Evolutionary conservation across 2,888 invertebrate genomes (phyloP), one percentile per base, ranked within the genome.

Genomic region (Julus scanicus): DNA sequence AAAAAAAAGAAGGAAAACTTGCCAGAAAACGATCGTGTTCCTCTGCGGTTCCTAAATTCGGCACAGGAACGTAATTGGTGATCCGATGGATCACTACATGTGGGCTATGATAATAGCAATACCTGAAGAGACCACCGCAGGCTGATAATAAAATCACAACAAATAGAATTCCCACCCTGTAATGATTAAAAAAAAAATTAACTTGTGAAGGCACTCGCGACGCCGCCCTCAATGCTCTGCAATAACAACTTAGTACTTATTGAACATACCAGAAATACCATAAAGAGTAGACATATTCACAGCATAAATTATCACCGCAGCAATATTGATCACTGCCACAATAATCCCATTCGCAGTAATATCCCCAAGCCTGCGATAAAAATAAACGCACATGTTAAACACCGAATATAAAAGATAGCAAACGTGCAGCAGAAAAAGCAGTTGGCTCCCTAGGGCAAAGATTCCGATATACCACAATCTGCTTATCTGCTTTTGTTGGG

Each of bases 341-440:
- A 87, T 90, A 89, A 88, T 91, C 90, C 90, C 91, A 91, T 89
- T 91, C 90, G 87, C 91, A 91, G 88, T 91, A 91, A 88, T 91
- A 90, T 63, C 90, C 91, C n/a, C 89, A 89, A 40, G 89, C 90
- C 91, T 91, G 92, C 92, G 90, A 91, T 92, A 90, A 93, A 92
- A 90, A 92, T 92, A 90, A 91, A 92, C 90, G 93, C 11, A 44
- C 2, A n/a, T 85, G 9, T 48, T 44, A 71, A 20, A 71, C 9
- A 71, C 15, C 20, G 84, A 84, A 84, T n/a, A 11, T 71, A 20
- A 20, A 20, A 71, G 71, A 71, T 71, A 71, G 71, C 6, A 29
- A n/a, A 8, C 15, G 5, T 11, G n/a, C 37, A 83, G 17, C 29
- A 83, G 83, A 83, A 83, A 83, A 83, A 83, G 17, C 11, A 13